Conservation (phyloP, 2,113 vertebrate genomes). For the Aegotheles bennettii region DNA sequence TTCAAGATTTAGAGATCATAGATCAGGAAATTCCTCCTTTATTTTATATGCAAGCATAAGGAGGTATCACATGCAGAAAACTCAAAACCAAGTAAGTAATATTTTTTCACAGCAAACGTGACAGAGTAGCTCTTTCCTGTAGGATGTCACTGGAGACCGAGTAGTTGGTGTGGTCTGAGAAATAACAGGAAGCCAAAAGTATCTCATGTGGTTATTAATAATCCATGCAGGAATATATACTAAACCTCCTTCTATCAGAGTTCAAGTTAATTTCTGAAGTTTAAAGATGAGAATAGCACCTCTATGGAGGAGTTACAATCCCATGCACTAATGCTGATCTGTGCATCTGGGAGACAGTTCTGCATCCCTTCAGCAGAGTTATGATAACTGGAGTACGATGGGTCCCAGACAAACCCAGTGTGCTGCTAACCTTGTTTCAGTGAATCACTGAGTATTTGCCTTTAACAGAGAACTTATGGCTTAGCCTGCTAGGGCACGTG, state of each 20-base stretch:
- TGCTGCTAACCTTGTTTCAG: not conserved
- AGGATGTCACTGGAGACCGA: not conserved
- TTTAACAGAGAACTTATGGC: not conserved
- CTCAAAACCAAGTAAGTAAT: not conserved
- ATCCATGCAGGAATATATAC: not conserved
- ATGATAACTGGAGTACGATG: not conserved
- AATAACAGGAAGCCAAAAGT: not conserved
- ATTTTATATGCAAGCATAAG: not conserved
- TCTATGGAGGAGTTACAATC: not conserved
- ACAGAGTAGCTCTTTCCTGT: not conserved
- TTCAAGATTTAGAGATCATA: not conserved
- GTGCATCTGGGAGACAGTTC: not conserved
- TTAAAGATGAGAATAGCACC: not conserved
- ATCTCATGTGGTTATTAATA: not conserved
- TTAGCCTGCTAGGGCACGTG: not conserved
- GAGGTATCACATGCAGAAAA: not conserved
- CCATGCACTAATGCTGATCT: not conserved
- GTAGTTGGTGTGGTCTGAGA: not conserved
- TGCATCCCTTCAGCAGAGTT: not conserved
- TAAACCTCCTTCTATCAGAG: not conserved
- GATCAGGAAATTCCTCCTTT: not conserved
- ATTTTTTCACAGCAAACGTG: not conserved
- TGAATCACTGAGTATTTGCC: not conserved
- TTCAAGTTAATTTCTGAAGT: not conserved
- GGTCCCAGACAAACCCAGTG: not conserved